A percentile compares a stretch with the other conserved stretches of the same genome.
Evolutionary conservation across 2,797 vertebrate genomes (phyloP).

Genomic region (Aselliscus stoliczkanus): DNA sequence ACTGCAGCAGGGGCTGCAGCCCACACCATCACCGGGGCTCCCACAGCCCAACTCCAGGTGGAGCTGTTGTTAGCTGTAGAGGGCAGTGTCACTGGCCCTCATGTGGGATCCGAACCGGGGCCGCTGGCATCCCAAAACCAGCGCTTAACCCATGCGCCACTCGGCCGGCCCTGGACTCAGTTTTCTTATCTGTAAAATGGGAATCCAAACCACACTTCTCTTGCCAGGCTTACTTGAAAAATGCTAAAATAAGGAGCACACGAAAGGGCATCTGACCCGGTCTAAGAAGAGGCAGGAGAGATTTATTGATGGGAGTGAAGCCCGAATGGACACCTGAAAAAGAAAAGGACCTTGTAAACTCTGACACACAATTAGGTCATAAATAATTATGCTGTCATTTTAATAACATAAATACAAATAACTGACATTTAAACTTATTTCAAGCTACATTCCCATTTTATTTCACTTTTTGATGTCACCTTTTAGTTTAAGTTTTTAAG

Average conservation of each 20-base stretch:
- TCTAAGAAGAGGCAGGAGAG: background rate
- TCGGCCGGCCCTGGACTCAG: background rate
- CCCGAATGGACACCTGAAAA: background rate
- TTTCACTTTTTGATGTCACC: constrained; percentile 23
- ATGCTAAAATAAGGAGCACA: background rate
- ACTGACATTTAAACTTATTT: constrained; percentile 21
- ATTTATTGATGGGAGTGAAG: background rate
- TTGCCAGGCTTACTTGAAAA: background rate
- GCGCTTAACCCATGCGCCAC: too few relatives aligned
- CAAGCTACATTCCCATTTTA: background rate
- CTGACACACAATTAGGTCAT: background rate
- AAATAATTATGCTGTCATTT: background rate
- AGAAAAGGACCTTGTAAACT: background rate
- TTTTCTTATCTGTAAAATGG: background rate
- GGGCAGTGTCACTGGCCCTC: too few relatives aligned
- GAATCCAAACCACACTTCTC: background rate
- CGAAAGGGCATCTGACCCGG: background rate
- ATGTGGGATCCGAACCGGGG: too few relatives aligned
- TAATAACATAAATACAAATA: background rate
- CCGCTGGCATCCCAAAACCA: too few relatives aligned
- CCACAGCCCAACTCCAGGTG: too few relatives aligned
- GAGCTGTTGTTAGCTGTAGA: too few relatives aligned
- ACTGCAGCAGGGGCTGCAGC: too few relatives aligned
- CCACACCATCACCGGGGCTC: too few relatives aligned
- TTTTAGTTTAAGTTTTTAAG: constrained; percentile 38